These are phyloP conservation scores for Sebastes diaconus DNA, from an alignment of 2,797 vertebrate genomes.

Conservation along the genomic window DNA sequence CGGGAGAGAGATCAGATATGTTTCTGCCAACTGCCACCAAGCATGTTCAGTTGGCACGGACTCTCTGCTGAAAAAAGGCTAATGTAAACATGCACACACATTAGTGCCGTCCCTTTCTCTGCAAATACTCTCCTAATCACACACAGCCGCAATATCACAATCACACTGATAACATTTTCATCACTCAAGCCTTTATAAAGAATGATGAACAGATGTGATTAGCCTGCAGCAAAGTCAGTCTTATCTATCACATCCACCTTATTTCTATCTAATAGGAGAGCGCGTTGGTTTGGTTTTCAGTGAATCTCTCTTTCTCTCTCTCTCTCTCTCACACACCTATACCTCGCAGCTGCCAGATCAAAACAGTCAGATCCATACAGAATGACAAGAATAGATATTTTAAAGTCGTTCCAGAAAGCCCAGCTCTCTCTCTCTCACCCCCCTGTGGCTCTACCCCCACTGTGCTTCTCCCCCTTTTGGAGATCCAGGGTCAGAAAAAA, in stretches of 20 bases:
- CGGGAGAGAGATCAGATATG: constrained; percentile 3
- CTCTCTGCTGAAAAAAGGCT: constrained; percentile 3
- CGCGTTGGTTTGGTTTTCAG: constrained; percentile 37
- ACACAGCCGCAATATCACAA: constrained; percentile 6
- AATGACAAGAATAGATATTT: constrained; percentile 74
- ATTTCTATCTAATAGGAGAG: constrained; percentile 44
- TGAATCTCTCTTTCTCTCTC: constrained; percentile 23
- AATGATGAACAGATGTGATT: constrained; percentile 51
- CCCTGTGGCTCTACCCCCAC: constrained; percentile 57
- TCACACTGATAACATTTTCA: constrained; percentile 20
- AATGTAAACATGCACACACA: constrained; percentile 13
- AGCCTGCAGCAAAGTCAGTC: constrained; percentile 37
- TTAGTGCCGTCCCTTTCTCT: background rate
- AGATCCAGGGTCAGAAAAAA: constrained; percentile 70
- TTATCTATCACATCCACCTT: constrained; percentile 24
- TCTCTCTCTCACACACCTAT: constrained; percentile 14
- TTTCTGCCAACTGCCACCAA: background rate
- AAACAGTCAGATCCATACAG: constrained; percentile 72
- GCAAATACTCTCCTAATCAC: constrained; percentile 22
- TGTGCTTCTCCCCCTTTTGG: constrained; percentile 59
- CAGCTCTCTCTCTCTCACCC: constrained; percentile 19
- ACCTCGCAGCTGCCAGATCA: constrained; percentile 71
- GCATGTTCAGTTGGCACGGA: background rate
- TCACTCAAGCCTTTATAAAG: constrained; percentile 14
- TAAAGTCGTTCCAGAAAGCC: constrained; percentile 70